Percentiles rank a stretch among this genome's conserved stretches.
These are phyloP conservation scores for Euglossa dilemma DNA, from an alignment of 1,140 invertebrate genomes.

Conservation along the genomic window DNA sequence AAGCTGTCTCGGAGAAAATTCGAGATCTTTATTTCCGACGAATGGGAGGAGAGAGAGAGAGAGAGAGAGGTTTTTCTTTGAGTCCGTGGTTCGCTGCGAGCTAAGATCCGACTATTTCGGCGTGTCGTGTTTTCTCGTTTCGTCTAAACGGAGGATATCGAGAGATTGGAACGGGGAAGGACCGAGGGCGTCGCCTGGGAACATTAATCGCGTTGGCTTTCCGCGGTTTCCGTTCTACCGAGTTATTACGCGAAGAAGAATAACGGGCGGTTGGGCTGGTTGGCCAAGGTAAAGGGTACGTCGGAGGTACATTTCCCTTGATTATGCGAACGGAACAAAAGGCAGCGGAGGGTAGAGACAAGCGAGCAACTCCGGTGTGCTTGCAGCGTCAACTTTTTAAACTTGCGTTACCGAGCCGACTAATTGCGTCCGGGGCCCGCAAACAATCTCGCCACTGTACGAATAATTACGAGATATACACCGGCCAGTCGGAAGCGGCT, in stretches of 20 bases:
- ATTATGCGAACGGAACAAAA: slow-evolving; percentile 58
- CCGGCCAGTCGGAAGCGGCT: neutral
- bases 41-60: neutral
- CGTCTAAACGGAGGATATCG: neutral
- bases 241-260: slow-evolving; percentile 53
- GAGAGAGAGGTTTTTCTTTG: too few relatives aligned
- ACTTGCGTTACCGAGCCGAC: slow-evolving; percentile 50
- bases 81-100: too few relatives aligned
- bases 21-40: slow-evolving; percentile 51
- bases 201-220: slow-evolving; percentile 37
- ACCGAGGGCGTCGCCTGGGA: neutral
- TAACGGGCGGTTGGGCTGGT: slow-evolving; percentile 19
- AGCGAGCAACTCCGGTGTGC: neutral
- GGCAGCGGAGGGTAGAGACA: slow-evolving; percentile 7
- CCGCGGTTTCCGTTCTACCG: slow-evolving; percentile 20
- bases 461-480: slow-evolving; percentile 59
- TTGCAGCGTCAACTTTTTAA: slow-evolving; percentile 47
- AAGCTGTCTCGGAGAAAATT: slow-evolving; percentile 42
- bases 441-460: slow-evolving; percentile 24
- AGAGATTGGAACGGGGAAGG: neutral
- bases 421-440: slow-evolving; percentile 53
- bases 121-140: too few relatives aligned
- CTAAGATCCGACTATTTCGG: too few relatives aligned
- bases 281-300: neutral
- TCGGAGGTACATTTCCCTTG: slow-evolving; percentile 44